Percentiles rank a stretch among this genome's conserved stretches.
phyloP scores from a whole-genome alignment of 2,797 vertebrate species.

The Amphiprion clarkii region DNA sequence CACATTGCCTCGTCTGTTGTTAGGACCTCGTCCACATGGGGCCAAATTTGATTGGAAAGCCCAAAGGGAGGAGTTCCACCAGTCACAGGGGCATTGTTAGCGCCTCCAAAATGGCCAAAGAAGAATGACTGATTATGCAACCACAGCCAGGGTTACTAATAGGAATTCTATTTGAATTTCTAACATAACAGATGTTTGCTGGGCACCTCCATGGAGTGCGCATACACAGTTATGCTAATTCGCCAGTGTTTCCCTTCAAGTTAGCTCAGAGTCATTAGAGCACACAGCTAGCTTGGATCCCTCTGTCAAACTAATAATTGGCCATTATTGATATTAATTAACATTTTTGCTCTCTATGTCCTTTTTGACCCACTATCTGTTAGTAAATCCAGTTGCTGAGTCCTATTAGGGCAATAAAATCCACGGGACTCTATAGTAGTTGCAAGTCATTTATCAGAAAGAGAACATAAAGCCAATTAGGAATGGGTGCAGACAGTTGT shows the following conservation, averaged over 20 bases:
- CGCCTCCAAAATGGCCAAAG: constrained; percentile 90
- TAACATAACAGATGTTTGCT: constrained; percentile 99
- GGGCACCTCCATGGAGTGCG: constrained; percentile 92
- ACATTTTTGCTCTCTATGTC: constrained; percentile 98
- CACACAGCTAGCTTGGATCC: constrained; percentile 96
- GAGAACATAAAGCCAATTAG: constrained; percentile 99
- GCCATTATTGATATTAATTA: constrained; percentile 99
- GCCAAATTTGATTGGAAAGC: constrained; percentile 87
- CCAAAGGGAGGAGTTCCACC: constrained; percentile 87
- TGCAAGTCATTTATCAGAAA: constrained; percentile 98
- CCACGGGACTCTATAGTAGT: constrained; percentile 88
- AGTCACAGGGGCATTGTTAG: constrained; percentile 92
- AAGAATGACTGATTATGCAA: constrained; percentile 98
- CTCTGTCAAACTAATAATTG: constrained; percentile 99
- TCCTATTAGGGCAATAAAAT: constrained; percentile 98
- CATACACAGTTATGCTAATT: constrained; percentile 99
- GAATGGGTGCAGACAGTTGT: constrained; percentile 95
- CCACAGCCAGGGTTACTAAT: constrained; percentile 92
- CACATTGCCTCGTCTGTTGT: constrained; percentile 85
- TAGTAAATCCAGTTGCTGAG: constrained; percentile 98
- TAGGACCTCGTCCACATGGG: constrained; percentile 88
- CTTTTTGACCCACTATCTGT: constrained; percentile 96
- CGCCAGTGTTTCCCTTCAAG: constrained; percentile 94
- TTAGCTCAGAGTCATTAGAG: constrained; percentile 98
- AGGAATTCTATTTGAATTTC: constrained; percentile 99